phyloP scores from a whole-genome alignment of 2,113 vertebrate species.

The Rattus rattus region DNA sequence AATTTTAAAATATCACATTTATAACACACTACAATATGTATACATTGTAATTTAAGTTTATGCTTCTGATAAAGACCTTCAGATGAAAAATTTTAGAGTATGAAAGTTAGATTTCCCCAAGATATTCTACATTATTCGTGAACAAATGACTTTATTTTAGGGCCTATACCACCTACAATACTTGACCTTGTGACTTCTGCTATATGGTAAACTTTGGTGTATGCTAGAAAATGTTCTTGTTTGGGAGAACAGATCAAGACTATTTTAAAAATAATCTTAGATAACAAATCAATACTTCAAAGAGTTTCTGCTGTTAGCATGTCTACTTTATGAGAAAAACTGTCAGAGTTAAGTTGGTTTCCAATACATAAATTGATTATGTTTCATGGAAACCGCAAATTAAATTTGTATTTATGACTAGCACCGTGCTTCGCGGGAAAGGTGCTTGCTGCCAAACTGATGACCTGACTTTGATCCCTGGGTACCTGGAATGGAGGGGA shows the following conservation, averaged over 20 bases:
- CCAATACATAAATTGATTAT: neutral
- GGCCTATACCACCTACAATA: neutral
- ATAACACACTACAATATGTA: neutral
- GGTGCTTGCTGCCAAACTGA: too few relatives aligned
- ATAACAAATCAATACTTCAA: neutral
- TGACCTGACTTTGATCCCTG: neutral
- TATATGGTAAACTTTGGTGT: neutral
- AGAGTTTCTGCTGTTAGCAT: neutral
- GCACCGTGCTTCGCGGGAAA: neutral
- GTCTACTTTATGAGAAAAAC: neutral
- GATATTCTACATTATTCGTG: too few relatives aligned
- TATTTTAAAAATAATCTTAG: neutral
- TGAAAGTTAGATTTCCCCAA: neutral
- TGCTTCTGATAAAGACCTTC: neutral
- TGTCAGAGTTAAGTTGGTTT: neutral
- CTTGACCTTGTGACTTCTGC: neutral
- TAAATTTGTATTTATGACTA: neutral
- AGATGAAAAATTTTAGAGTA: neutral
- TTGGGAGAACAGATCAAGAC: neutral
- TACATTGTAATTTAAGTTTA: neutral
- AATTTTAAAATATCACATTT: neutral
- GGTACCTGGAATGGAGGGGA: neutral
- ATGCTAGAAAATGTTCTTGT: neutral
- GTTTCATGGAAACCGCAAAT: neutral
- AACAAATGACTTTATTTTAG: constrained; percentile 10